Percentiles rank a stretch among this genome's conserved stretches.
These are phyloP conservation scores for Willowsia nigromaculata DNA, from an alignment of 2,888 invertebrate genomes.

Conservation along the genomic window DNA sequence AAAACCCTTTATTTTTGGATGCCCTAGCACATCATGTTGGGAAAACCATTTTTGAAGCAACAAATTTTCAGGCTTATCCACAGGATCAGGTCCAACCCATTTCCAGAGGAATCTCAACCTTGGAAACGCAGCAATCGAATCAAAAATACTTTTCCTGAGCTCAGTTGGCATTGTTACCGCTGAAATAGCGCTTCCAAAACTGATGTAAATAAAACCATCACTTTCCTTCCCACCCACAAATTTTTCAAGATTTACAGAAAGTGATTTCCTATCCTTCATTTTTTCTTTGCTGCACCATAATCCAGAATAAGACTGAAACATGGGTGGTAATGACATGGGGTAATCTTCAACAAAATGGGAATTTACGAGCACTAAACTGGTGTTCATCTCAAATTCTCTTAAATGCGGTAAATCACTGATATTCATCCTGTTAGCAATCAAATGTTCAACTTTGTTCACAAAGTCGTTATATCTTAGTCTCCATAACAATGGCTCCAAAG, in stretches of 20 bases:
- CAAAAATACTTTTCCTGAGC: slow-evolving; percentile 67
- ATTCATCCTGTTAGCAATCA: not conserved
- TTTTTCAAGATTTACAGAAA: not conserved
- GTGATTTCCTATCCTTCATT: not conserved
- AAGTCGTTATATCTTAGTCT: not conserved
- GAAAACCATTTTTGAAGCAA: slow-evolving; percentile 77
- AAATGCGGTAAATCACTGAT: not conserved
- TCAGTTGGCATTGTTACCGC: slow-evolving; percentile 24
- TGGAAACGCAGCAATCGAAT: slow-evolving; percentile 61
- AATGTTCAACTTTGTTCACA: not conserved
- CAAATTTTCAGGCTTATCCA: slow-evolving; percentile 75
- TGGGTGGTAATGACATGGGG: slow-evolving; percentile 32
- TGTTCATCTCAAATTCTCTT: slow-evolving; percentile 21
- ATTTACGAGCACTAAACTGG: slow-evolving; percentile 26
- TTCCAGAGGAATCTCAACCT: slow-evolving; percentile 77
- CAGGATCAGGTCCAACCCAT: slow-evolving; percentile 73
- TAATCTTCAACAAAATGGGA: slow-evolving; percentile 50
- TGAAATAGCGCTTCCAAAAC: slow-evolving; percentile 71
- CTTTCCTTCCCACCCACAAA: not conserved
- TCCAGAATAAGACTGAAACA: slow-evolving; percentile 35
- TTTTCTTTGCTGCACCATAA: slow-evolving; percentile 44
- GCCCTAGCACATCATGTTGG: slow-evolving; percentile 77
- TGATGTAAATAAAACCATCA: slow-evolving; percentile 75
- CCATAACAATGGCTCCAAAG: not conserved
- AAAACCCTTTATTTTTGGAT: slow-evolving; percentile 73